Evolutionary conservation across 2,797 vertebrate species (phyloP), one percentile per base, ranked within the genome.

Genomic region (Lates japonicus): DNA sequence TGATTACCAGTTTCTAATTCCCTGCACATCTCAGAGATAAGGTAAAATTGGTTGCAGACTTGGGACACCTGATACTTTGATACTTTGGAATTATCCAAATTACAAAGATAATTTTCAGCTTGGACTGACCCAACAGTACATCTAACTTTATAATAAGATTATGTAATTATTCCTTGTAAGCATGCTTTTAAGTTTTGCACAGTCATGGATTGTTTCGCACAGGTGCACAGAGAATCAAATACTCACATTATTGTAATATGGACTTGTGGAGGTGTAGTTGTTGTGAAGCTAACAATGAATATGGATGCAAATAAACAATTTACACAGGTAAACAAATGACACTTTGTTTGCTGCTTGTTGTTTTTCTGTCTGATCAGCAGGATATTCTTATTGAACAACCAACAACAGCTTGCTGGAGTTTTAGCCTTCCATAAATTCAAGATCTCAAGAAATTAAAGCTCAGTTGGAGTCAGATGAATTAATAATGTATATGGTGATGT

Each of bases 1-100:
- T 79, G 65, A 87, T 86, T 78, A 80, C 80, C 37, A 25, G 55
- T 82, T 89, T 83, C 46, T 60, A 72, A 93, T 89, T 87, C 79
- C 73, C 52, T 42, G 46, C 81, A 90, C 55, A 79, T 55, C 55
- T 84, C 65, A 74, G 29, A 73, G 82, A 85, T 83, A 70, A 67
- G 63, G 57, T 25, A 35, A 72, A 80, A 85, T 80, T 70, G 70
- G 16, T 70, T 81, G 62, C 64, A 57, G 64, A 80, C 61, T 78
- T 64, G 22, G 69, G 74, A 81, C 71, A 84, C 35, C 69, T 86
- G 73, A 81, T 72, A 77, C 75, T 54, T 74, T n/a, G n/a, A n/a
- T n/a, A n/a, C 64, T 81, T 76, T 79, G 35, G 46, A 80, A 79
- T 76, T 60, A 84, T 55, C 35, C 44, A 63, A 74, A 78, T 79